Evolutionary conservation across 2,888 invertebrate species (phyloP).

Genomic region (Tipula lateralis): DNA sequence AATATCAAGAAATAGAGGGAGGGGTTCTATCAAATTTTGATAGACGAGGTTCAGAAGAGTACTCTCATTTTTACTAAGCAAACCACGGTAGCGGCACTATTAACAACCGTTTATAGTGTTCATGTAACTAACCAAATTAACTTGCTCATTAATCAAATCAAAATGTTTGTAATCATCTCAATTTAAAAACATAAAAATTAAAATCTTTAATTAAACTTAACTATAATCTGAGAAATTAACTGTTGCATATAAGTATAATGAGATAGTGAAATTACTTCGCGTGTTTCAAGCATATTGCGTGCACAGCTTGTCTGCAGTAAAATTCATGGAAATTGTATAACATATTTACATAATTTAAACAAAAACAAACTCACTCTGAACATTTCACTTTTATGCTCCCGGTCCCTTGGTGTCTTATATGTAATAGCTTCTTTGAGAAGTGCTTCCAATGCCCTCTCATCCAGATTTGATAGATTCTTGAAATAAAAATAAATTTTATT

Average conservation of each 20-base stretch:
- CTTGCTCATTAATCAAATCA: neutral
- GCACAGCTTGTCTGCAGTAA: neutral
- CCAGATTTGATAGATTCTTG: constrained; percentile 56
- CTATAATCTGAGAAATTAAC: neutral
- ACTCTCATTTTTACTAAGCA: too few species aligned
- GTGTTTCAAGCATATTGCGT: neutral
- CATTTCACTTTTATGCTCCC: constrained; percentile 76
- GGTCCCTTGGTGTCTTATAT: constrained; percentile 79
- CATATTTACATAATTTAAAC: constrained; percentile 13
- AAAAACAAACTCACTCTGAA: constrained; percentile 61
- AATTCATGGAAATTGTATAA: neutral
- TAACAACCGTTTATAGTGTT: too few species aligned
- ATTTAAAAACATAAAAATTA: neutral
- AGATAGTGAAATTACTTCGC: neutral
- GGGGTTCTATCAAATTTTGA: too few species aligned
- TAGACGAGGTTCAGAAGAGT: too few species aligned
- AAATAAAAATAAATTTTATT: constrained; percentile 28
- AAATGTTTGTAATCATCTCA: neutral
- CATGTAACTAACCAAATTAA: neutral
- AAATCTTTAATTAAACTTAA: neutral
- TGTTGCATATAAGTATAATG: neutral
- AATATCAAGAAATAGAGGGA: too few species aligned
- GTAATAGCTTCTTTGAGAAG: constrained; percentile 78
- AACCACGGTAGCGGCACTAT: too few species aligned
- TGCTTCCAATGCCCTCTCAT: constrained; percentile 71